A percentile compares a stretch with the other conserved stretches of the same genome.
phyloP scores from a whole-genome alignment of 2,888 invertebrate genomes.

The Microctonus aethiopoides region DNA sequence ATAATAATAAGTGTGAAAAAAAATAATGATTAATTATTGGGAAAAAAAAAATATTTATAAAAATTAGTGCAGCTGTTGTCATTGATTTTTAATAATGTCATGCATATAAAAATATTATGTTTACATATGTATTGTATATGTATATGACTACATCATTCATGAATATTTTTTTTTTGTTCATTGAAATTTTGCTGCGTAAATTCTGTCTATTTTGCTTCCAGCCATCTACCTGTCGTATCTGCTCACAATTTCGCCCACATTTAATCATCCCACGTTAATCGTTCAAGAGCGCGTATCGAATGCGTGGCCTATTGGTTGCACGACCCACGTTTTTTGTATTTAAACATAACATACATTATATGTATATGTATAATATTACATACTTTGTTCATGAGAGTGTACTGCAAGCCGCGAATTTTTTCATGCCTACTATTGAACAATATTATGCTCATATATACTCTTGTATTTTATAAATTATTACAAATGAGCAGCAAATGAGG shows the following conservation, averaged over 20 bases:
- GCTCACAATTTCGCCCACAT: constrained; percentile 22
- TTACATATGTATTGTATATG: too few species aligned
- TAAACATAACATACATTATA: neutral
- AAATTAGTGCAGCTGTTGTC: neutral
- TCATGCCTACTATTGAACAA: neutral
- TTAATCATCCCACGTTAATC: constrained; percentile 19
- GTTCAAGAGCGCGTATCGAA: constrained; percentile 15
- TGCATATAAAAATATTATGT: too few species aligned
- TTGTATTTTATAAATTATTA: neutral
- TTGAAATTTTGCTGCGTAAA: neutral
- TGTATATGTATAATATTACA: neutral
- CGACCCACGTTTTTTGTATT: neutral
- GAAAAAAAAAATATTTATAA: neutral
- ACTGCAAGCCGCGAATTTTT: neutral
- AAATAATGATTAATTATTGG: neutral
- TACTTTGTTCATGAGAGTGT: neutral
- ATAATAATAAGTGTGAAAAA: neutral
- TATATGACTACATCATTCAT: neutral
- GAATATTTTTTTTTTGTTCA: too few species aligned
- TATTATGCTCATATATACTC: neutral
- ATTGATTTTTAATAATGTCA: constrained; percentile 11
- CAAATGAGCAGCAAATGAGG: neutral
- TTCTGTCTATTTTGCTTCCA: neutral
- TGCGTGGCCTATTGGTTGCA: neutral
- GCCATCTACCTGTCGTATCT: constrained; percentile 13